phyloP scores from a whole-genome alignment of 2,888 invertebrate genomes.

The Heliconius hortense region DNA sequence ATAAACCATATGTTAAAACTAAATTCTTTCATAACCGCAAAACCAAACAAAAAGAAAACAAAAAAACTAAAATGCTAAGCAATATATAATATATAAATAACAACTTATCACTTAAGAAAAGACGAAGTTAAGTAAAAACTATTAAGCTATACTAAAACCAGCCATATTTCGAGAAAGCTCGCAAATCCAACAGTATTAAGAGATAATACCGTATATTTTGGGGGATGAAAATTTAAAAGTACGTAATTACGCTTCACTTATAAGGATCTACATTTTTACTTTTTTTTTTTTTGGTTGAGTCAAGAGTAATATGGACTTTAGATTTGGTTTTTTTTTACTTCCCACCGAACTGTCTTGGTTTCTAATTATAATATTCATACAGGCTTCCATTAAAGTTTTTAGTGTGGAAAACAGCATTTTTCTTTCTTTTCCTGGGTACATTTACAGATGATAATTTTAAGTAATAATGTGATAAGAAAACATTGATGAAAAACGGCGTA shows the following conservation, averaged over 20 bases:
- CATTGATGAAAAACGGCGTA: too few species aligned
- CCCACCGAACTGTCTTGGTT: background rate
- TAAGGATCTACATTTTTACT: background rate
- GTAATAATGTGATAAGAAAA: too few species aligned
- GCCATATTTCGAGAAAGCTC: background rate
- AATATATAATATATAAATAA: background rate
- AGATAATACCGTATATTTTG: slow-evolving; percentile 15
- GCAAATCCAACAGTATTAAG: slow-evolving; percentile 7
- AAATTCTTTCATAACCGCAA: too few species aligned
- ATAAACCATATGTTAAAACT: too few species aligned
- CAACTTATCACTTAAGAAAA: background rate
- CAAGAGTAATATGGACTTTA: background rate
- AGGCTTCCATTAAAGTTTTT: background rate
- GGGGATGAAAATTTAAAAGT: slow-evolving; percentile 15
- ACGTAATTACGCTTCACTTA: slow-evolving; percentile 4
- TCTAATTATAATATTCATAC: slow-evolving; percentile 5
- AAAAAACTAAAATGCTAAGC: background rate
- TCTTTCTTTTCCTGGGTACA: too few species aligned
- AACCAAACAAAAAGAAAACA: background rate
- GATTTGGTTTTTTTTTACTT: background rate
- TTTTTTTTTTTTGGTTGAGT: background rate
- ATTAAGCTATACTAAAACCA: background rate
- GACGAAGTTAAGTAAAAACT: background rate
- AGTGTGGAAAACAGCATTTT: background rate
- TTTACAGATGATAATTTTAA: too few species aligned